Base-by-base conservation (phyloP, 2,113 vertebrate species). In the Caretta caretta region DNA sequence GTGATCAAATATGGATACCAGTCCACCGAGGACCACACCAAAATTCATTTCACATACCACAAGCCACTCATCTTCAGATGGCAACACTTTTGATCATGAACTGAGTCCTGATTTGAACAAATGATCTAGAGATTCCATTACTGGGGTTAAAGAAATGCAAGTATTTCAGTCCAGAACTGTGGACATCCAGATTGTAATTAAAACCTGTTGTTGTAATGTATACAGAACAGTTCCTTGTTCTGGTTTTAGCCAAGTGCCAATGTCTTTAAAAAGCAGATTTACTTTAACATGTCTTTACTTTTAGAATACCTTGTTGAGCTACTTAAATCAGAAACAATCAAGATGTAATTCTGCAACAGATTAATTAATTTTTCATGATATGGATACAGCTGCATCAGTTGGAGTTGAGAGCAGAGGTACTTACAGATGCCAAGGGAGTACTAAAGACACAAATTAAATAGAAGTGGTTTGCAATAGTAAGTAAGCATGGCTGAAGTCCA, bases 381-480 rank as follows among this genome's bases (percentile, higher is more conserved):
- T 49, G 90, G 94, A 87, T 92, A 91, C 88, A 88, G 72, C 78
- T 89, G 84, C 84, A 81, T 83, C 31, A 35, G 83, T n/a, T 14
- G 31, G 82, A 85, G 31, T 93, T 94, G 89, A 86, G 53, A 94
- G 80, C 38, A 89, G 78, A 93, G 84, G 76, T 92, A 59, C 54
- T 93, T 90, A 78, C 48, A 87, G 83, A 82, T 92, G 93, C 38
- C 89, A 84, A 93, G 12, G 25, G 11, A 84, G 14, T 51, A 82
- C 51, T 91, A 82, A 96, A 96, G 79, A 1, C n/a, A 91, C 56
- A 90, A 88, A 89, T 91, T 84, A 87, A 94, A 93, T 90, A 69
- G 81, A 93, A 76, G 42, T 4, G 2, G 17, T 75, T 89, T 94
- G 51, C 57, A 50, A 88, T 92, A 95, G 92, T 83, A 89, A 86